phyloP scores from a whole-genome alignment of 2,888 invertebrate genomes.

The Meiosimyza platycephala region DNA sequence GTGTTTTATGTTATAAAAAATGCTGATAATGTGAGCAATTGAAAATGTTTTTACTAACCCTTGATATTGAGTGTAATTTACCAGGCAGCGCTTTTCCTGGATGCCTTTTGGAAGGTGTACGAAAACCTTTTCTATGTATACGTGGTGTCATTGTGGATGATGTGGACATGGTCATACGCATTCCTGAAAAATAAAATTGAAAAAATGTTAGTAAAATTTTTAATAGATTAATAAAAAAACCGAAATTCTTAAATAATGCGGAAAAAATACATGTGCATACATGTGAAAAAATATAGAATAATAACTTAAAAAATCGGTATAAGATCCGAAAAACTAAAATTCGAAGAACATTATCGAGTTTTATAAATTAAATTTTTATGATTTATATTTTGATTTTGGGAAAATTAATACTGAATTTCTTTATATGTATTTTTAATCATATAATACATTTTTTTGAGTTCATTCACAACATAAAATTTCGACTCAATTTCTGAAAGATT shows the following conservation, averaged over 20 bases:
- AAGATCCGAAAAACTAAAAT: no score
- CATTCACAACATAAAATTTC: no score
- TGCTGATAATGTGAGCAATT: neutral
- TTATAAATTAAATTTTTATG: neutral
- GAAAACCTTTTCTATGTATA: conserved; percentile 76
- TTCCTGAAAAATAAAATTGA: conserved; percentile 68
- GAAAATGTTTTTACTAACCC: conserved; percentile 58
- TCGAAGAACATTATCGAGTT: no score
- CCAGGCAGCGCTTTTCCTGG: conserved; percentile 68
- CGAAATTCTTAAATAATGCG: conserved; percentile 14
- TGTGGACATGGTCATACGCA: conserved; percentile 82
- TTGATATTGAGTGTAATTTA: conserved; percentile 68
- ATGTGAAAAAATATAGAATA: no score
- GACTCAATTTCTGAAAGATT: no score
- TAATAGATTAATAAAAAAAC: neutral
- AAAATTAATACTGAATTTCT: neutral
- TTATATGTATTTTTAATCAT: neutral
- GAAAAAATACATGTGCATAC: no score
- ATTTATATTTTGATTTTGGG: conserved; percentile 3
- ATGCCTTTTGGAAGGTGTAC: conserved; percentile 74
- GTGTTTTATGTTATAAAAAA: no score
- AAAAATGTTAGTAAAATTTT: conserved; percentile 17
- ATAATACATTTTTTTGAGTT: no score
- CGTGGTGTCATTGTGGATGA: conserved; percentile 75
- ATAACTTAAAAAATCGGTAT: no score